Percentiles rank a stretch among this genome's conserved stretches.
phyloP scores from a whole-genome alignment of 2,888 invertebrate species.

The Achlya flavicornis region DNA sequence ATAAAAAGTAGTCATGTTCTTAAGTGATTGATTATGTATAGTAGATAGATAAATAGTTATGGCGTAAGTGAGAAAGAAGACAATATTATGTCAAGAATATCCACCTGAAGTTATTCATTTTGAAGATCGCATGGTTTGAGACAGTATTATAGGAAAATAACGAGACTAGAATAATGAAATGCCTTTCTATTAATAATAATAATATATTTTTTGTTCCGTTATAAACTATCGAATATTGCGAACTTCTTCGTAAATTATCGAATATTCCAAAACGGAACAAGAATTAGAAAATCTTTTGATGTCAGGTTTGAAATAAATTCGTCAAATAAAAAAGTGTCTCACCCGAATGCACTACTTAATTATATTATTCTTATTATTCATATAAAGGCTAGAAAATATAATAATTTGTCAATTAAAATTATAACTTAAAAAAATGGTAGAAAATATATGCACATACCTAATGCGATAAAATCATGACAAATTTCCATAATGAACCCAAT shows the following conservation, averaged over 20 bases:
- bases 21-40: constrained; percentile 16
- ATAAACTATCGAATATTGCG: background rate
- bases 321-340: background rate
- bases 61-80: constrained; percentile 9
- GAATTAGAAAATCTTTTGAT: background rate
- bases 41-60: constrained; percentile 11
- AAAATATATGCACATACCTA: background rate
- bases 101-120: constrained; percentile 7
- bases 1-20: constrained; percentile 13
- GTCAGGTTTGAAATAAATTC: background rate
- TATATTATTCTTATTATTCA: background rate
- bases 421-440: background rate
- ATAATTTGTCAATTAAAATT: background rate
- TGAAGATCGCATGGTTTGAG: background rate
- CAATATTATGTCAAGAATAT: constrained; percentile 13
- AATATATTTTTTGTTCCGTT: background rate
- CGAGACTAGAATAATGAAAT: background rate
- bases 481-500: constrained; percentile 22
- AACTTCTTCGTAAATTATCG: background rate
- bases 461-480: constrained; percentile 11
- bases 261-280: background rate
- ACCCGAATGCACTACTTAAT: background rate
- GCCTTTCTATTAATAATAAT: background rate
- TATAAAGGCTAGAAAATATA: background rate
- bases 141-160: background rate